A percentile compares a stretch with the other conserved stretches of the same genome.
phyloP scores from a whole-genome alignment of 2,888 invertebrate genomes.

The Lagria hirta region DNA sequence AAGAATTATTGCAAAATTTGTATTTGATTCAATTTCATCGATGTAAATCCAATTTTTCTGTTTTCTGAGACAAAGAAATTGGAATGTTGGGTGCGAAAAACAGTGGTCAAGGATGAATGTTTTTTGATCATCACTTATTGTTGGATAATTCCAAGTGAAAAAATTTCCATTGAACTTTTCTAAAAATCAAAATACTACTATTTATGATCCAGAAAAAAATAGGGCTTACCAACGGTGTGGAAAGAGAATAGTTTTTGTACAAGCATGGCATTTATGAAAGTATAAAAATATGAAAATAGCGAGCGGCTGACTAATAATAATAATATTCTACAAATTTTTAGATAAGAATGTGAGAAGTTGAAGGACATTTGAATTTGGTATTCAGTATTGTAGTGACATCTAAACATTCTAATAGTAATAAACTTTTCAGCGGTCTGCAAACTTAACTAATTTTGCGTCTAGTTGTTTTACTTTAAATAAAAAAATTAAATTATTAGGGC shows the following conservation, averaged over 20 bases:
- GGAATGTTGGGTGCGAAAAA: constrained; percentile 9
- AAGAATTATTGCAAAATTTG: constrained; percentile 28
- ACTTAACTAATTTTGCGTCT: too few species aligned
- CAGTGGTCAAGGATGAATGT: constrained; percentile 19
- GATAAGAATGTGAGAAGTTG: too few species aligned
- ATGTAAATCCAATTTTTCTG: constrained; percentile 32
- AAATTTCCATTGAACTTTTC: constrained; percentile 22
- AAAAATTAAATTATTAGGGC: too few species aligned
- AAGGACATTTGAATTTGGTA: too few species aligned
- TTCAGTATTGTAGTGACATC: too few species aligned
- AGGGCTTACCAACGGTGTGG: constrained; percentile 35
- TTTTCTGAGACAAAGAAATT: constrained; percentile 26
- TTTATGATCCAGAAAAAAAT: neutral
- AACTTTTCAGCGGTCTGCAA: too few species aligned
- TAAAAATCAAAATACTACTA: neutral
- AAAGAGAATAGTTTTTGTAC: constrained; percentile 34
- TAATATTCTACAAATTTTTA: too few species aligned
- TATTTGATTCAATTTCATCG: constrained; percentile 21
- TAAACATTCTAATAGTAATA: too few species aligned
- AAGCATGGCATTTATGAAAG: too few species aligned
- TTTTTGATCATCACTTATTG: constrained; percentile 26
- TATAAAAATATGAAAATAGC: too few species aligned
- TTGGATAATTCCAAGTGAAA: constrained; percentile 37
- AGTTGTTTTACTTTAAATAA: too few species aligned
- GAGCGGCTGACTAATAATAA: too few species aligned